Conservation (phyloP, 2,113 vertebrate genomes). For the Chlamydotis undulata region DNA sequence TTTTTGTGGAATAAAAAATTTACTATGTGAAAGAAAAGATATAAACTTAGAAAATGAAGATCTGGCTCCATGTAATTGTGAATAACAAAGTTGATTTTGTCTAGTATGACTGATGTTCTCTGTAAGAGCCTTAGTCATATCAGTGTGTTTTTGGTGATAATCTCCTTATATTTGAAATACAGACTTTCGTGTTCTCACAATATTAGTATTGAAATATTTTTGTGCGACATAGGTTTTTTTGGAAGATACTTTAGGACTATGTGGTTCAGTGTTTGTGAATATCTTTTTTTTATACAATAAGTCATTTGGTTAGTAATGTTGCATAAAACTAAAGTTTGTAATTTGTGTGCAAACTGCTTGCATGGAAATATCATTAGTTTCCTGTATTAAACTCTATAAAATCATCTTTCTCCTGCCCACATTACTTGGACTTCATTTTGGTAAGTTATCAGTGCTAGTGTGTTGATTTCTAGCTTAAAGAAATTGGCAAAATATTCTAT, state of each 20-base stretch:
- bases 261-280: not conserved
- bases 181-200: not conserved
- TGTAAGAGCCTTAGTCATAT: not conserved
- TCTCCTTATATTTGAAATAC: not conserved
- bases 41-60: not conserved
- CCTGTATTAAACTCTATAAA: constrained; percentile 78
- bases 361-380: constrained; percentile 33
- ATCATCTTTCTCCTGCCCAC: constrained; percentile 83
- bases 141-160: not conserved
- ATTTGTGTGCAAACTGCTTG: not conserved
- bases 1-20: not conserved
- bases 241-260: not conserved
- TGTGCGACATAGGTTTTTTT: not conserved
- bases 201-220: not conserved
- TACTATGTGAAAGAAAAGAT: not conserved
- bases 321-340: not conserved
- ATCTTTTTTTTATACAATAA: not conserved
- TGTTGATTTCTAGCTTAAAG: constrained; percentile 65
- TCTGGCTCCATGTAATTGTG: not conserved
- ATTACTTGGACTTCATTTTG: constrained; percentile 79
- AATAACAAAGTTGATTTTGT: not conserved
- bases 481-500: constrained; percentile 19
- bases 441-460: constrained; percentile 81
- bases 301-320: not conserved
- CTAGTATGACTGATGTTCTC: not conserved